Percentiles rank a stretch among this genome's conserved stretches.
These are phyloP conservation scores for Epirrhoe tristata DNA, from an alignment of 2,888 invertebrate species.

Conservation along the genomic window DNA sequence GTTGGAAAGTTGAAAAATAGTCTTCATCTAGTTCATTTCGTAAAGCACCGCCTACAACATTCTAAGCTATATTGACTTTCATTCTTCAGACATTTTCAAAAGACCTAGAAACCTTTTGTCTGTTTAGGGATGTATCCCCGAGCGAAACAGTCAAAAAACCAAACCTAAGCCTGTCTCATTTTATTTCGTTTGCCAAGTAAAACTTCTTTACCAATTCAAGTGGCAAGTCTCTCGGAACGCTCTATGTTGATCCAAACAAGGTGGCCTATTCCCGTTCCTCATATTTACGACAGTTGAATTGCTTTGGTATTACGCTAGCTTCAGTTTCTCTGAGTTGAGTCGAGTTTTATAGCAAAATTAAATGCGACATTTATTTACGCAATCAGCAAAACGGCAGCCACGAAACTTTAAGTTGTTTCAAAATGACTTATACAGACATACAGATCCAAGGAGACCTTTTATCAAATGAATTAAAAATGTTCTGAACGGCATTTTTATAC, in stretches of 20 bases:
- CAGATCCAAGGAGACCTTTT: not conserved
- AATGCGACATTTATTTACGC: not conserved
- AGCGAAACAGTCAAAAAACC: not conserved
- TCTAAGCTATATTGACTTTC: too few species aligned
- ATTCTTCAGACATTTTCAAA: not conserved
- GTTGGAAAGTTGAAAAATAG: too few species aligned
- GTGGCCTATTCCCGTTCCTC: slow-evolving; percentile 26
- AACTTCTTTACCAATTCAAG: not conserved
- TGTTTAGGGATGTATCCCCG: not conserved
- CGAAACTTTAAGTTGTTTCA: not conserved
- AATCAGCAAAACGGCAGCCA: not conserved
- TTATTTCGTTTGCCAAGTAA: not conserved
- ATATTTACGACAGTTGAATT: slow-evolving; percentile 40
- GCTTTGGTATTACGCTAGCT: slow-evolving; percentile 32
- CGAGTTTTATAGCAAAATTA: not conserved
- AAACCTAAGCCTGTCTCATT: not conserved
- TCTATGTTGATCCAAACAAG: slow-evolving; percentile 27
- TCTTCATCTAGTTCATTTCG: too few species aligned
- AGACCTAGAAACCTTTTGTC: not conserved
- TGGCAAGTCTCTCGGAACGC: not conserved
- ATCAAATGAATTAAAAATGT: too few species aligned
- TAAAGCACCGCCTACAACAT: too few species aligned
- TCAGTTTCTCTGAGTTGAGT: slow-evolving; percentile 17
- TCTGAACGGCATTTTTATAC: too few species aligned
- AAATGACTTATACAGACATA: not conserved